A percentile compares a stretch with the other conserved stretches of the same genome.
These are phyloP conservation scores for Spheniscus mendiculus DNA, from an alignment of 2,113 vertebrate species.

Conservation along the genomic window DNA sequence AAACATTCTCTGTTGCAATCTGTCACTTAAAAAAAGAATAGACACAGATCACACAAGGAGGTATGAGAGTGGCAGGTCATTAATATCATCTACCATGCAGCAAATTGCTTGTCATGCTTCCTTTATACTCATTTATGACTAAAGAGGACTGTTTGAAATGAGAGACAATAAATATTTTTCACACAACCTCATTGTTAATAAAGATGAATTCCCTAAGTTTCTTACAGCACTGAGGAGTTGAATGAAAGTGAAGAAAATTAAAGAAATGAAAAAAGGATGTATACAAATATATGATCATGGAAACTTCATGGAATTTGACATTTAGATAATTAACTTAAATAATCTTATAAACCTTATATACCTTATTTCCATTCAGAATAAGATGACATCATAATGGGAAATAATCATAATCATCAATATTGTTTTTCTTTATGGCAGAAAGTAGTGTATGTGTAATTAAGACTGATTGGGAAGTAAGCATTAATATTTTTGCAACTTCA, in stretches of 20 bases:
- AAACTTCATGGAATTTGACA: background rate
- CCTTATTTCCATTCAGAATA: background rate
- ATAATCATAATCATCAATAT: background rate
- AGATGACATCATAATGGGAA: background rate
- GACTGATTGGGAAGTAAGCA: background rate
- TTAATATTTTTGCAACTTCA: background rate
- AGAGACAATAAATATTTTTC: conserved; percentile 55
- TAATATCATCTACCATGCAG: conserved; percentile 68
- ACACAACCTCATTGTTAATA: background rate
- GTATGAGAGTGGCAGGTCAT: conserved; percentile 61
- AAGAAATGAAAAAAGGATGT: background rate
- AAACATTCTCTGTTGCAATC: conserved; percentile 29
- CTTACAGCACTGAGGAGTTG: background rate
- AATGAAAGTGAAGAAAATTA: background rate
- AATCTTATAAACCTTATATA: background rate
- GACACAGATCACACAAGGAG: conserved; percentile 19
- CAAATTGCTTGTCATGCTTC: conserved; percentile 76
- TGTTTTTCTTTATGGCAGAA: background rate
- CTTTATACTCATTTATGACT: conserved; percentile 70
- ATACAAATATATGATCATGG: conserved; percentile 20
- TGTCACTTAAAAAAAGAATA: conserved; percentile 46
- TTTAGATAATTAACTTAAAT: conserved; percentile 45
- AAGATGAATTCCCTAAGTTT: background rate
- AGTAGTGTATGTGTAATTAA: background rate
- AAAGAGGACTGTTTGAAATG: conserved; percentile 45